Evolutionary conservation across 1,140 invertebrate genomes (phyloP), one percentile per base, ranked within the genome.

Genomic region (Coboldia fuscipes): DNA sequence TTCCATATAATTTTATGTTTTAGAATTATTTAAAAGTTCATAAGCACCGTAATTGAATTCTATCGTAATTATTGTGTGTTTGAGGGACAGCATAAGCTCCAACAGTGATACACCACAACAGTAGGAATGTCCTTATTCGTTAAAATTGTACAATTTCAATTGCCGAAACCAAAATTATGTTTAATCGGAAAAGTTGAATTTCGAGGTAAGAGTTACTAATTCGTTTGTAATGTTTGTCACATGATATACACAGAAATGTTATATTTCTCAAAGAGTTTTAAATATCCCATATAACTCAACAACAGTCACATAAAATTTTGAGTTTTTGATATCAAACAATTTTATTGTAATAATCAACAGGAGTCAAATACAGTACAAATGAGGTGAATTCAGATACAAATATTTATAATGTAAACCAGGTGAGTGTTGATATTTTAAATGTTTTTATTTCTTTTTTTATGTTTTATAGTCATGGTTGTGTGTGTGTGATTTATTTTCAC

Each of bases 121-220:
- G n/a, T n/a, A n/a, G n/a, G n/a, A 30, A 75, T 75, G 72, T 66
- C 70, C 33, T 58, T 75, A 13, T 53, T 61, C 7, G 65, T 74
- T 4, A 61, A 59, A 42, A 42, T 75, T 12, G 66, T 69, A 46
- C 65, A 68, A 33, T 68, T 74, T 41, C 66, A 72, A 49, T 55
- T 70, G 18, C 46, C 70, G 10, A 71, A 66, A 45, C 63, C 56
- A 43, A 71, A 65, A 42, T 63, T 63, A n/a, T 69, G 72, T 37
- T 69, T 72, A 42, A 57, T 62, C 36, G 64, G 62, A 27, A 66
- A 62, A 39, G 52, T 73, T 34, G 68, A 71, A 38, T 75, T 74
- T 42, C 57, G 72, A 59, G 71, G 72, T 75, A 60, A 63, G 59
- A 45, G 17, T 18, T n/a, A 33, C 26, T 15, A 34, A 30, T 39